Evolutionary conservation across 2,888 invertebrate genomes (phyloP), one percentile per base, ranked within the genome.

Genomic region (Endomychus coccineus): DNA sequence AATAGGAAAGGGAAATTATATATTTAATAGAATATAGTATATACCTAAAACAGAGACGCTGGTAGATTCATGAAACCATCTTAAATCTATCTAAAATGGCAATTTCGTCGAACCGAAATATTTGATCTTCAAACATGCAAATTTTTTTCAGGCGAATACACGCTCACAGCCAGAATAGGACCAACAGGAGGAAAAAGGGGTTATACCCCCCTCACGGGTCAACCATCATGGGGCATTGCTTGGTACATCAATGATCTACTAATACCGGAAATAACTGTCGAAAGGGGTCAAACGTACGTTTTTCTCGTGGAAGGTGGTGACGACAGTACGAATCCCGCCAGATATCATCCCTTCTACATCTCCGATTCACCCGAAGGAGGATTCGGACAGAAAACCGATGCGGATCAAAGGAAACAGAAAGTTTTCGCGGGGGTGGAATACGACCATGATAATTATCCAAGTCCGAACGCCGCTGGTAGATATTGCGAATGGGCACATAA

Each of bases 161-260:
- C 71, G 34, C 80, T 90, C 59, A 76, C 74, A 2, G 89, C 78
- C 0, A 71, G 79, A 54, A 87, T 91, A 50, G 91, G 91, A 1
- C 90, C 90, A 0, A 83, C 87, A 0, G 89, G 85, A 2, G 87
- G 87, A 1, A 74, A 75, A 33, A 68, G 83, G 2, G 89, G 90
- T 1, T 90, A 89, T 64, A 77, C 81, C 0, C 75, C 83, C 1
- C 76, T 87, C 35, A 90, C 90, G 9, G 84, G 86, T 27, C 73
- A 76, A 49, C 81, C 85, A 4, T 83, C 86, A 0, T 89, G 89
- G 87, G 90, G 90, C 38, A 86, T 91, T 44, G 85, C 88, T 11
- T 92, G 89, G 89, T 94, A 89, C 69, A 79, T 94, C 58, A 91
- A 94, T 66, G 90, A 90, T 55, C 71, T 80, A 46, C 74, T 94